Base-by-base conservation (phyloP, 2,888 invertebrate species). In the Sipha maydis region DNA sequence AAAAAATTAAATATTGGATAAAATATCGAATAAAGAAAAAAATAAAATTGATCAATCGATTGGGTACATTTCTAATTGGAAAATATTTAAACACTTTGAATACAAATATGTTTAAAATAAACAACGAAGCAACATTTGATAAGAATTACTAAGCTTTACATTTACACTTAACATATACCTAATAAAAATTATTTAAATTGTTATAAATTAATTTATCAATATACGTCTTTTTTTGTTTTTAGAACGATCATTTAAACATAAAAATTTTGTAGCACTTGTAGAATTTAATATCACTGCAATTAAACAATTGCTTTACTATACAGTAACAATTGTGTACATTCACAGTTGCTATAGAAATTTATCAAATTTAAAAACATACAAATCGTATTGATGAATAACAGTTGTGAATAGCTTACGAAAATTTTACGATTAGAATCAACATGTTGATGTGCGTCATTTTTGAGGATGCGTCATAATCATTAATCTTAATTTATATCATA, bases 391-490 rank as follows among this genome's bases (percentile, higher is more conserved):
- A 69, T 69, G 28, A 11, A 61, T 2, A 61, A 69, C 11, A 69
- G 28, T n/a, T 28, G 8, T 28, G 69, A n/a, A 28, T 9, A 69
- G 21, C 69, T 28, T 28, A 28, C 11, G 17, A 31, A 48, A 25
- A 48, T 69, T 9, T 3, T 71, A 48, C 8, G 25, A 38, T 21
- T 28, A 19, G n/a, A 38, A 67, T 28, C 14, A 41, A n/a, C 28
- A 48, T 28, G 31, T 77, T 54, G 28, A 77, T 54, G n/a, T 54
- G 77, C n/a, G 77, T 77, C 54, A 31, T 77, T 76, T 76, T 76
- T n/a, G 48, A 76, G 76, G 41, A 76, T 48, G 41, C 76, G n/a
- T 76, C 76, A 48, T 61, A 61, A 25, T 21, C 7, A 61, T 61
- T 25, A 61, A 61, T 56, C 56, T 5, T 76, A 76, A 48, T 11